Conservation (phyloP, 1,140 invertebrate species). For the Heliconius congener region DNA sequence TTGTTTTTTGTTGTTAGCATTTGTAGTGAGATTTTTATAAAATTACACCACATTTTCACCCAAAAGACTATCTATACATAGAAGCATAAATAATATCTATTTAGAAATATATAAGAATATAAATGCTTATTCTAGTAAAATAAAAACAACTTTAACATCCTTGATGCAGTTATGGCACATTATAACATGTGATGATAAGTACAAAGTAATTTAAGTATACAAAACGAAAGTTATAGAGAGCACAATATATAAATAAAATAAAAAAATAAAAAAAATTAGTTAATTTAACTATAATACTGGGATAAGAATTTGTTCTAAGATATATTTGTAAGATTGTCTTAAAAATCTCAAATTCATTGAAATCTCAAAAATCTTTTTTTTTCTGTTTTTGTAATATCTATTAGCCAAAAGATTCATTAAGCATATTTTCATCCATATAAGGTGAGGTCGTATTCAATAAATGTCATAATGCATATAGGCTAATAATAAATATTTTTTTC, state of each 20-base stretch:
- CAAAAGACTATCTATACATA: too few species aligned
- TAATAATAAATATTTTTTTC: neutral
- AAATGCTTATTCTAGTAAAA: neutral
- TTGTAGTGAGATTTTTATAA: too few species aligned
- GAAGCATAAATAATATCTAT: too few species aligned
- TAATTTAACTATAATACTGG: neutral
- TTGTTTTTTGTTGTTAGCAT: too few species aligned
- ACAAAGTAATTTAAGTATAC: conserved; percentile 22
- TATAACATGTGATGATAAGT: conserved; percentile 12
- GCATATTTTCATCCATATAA: too few species aligned
- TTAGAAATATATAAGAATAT: too few species aligned
- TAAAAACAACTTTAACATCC: conserved; percentile 12
- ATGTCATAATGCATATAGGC: neutral
- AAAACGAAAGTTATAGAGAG: conserved; percentile 7
- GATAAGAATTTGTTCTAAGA: neutral
- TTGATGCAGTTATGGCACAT: conserved; percentile 42
- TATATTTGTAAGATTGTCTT: too few species aligned
- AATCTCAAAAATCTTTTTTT: too few species aligned
- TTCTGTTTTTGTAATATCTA: too few species aligned
- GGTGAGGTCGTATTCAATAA: neutral
- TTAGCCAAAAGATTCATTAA: too few species aligned
- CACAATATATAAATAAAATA: neutral
- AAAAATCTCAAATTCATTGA: too few species aligned
- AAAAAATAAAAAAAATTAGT: neutral
- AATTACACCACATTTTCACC: too few species aligned